A percentile compares a stretch with the other conserved stretches of the same genome.
These are phyloP conservation scores for Misgurnus mizolepis DNA, from an alignment of 2,113 vertebrate genomes.

Conservation along the genomic window DNA sequence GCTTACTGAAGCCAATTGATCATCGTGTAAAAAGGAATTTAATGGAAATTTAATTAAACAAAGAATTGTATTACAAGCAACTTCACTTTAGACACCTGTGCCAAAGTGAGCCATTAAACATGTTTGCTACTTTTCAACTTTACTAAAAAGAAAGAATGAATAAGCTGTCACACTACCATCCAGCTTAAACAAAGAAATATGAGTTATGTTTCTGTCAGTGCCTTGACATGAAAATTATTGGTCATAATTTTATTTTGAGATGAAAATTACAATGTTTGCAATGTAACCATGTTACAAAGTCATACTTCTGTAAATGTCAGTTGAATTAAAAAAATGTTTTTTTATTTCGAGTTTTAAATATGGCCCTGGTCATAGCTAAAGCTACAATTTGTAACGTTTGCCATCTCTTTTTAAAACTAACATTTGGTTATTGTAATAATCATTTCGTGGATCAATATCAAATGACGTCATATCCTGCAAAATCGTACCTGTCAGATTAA, in stretches of 20 bases:
- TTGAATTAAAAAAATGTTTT: too few species aligned
- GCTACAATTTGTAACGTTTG: too few species aligned
- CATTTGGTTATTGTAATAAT: too few species aligned
- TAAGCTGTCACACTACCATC: neutral
- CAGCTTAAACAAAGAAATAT: neutral
- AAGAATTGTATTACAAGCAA: neutral
- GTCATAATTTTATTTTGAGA: neutral
- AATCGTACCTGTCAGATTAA: too few species aligned
- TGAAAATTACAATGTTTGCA: neutral
- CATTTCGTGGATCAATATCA: too few species aligned
- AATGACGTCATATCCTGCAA: too few species aligned
- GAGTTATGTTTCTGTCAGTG: neutral
- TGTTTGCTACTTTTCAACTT: neutral
- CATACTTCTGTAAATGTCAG: too few species aligned
- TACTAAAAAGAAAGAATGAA: neutral
- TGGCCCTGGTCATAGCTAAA: too few species aligned
- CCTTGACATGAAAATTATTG: neutral
- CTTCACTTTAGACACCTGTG: neutral
- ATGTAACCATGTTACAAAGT: neutral
- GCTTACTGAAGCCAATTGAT: neutral
- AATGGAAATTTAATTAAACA: neutral
- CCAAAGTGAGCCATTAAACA: slow-evolving; percentile 15
- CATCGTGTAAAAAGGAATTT: neutral
- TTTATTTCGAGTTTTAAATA: too few species aligned
- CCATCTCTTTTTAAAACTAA: too few species aligned